A percentile compares a stretch with the other conserved stretches of the same genome.
Evolutionary conservation across 2,797 vertebrate genomes (phyloP).

Genomic region (Platyrinchus mystaceus): DNA sequence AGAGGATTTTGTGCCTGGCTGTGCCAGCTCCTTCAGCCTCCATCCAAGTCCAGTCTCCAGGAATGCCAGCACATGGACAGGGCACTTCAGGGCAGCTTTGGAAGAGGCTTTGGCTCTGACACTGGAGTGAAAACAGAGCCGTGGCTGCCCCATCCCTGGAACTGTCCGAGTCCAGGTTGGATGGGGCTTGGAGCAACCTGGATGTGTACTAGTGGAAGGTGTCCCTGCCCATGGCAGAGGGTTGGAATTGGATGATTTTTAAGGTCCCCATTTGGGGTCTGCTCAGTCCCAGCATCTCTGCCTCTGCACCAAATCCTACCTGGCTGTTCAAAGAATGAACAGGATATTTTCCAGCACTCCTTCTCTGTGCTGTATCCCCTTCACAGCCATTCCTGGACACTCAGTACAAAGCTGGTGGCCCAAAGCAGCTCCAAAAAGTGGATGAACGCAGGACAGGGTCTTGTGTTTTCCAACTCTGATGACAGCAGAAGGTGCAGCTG

Average conservation of each 20-base stretch:
- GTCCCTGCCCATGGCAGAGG: neutral
- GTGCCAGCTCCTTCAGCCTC: neutral
- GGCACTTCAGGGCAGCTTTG: neutral
- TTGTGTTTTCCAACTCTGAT: neutral
- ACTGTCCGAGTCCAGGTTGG: neutral
- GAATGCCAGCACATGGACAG: neutral
- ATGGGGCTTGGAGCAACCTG: neutral
- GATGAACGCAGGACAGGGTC: neutral
- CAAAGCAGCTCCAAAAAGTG: neutral
- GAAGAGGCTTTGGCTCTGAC: neutral
- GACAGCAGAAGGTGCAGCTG: neutral
- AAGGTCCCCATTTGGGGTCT: neutral
- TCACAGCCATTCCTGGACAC: neutral
- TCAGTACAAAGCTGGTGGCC: neutral
- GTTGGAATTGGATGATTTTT: neutral
- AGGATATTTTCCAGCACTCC: neutral
- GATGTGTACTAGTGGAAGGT: neutral
- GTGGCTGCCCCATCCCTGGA: neutral
- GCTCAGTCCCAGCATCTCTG: neutral
- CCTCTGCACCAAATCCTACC: neutral
- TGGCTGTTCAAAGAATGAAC: neutral
- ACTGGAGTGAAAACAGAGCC: neutral
- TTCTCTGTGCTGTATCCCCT: neutral
- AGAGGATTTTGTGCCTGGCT: neutral
- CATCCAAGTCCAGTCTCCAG: neutral